Base-by-base conservation (phyloP, 2,888 invertebrate species). In the Phymatocera aterrima region DNA sequence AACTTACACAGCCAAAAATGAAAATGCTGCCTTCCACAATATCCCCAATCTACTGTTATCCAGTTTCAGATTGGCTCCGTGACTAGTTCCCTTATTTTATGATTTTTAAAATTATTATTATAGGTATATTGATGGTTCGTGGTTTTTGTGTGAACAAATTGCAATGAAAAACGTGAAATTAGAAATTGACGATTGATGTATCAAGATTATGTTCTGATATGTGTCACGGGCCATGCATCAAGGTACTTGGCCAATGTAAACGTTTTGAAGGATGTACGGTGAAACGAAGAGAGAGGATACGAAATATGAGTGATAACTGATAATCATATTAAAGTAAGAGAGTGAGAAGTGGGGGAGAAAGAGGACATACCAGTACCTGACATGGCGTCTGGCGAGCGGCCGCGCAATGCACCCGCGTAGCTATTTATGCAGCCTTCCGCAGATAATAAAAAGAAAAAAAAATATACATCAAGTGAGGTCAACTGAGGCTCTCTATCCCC, bases 391-490 rank as follows among this genome's bases (percentile, higher is more conserved):
- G 94, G 93, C 92, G 95, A 94, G 88, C 95, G 94, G 91, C 97
- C 97, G 92, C 96, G 96, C 92, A 97, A 94, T 92, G 96, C 96
- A 92, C 96, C 95, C 92, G 97, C 97, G 95, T 97, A 97, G 93
- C 96, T 94, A 93, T 93, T 93, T 93, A 89, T 89, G 90, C 88
- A 90, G 90, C 88, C 90, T 90, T 90, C 88, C 85, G 87, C 87
- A 86, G 88, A 85, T 84, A 89, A 87, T 89, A 90, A 88, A 90
- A 88, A 90, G 88, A 89, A 89, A 89, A 87, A 87, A 88, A 85
- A 85, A 85, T 54, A 75, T 87, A 88, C 86, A 87, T 89, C 89
- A 89, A 88, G 87, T 88, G 84, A 89, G 84, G 84, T 89, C 84
- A 84, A 83, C 84, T 83, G 78, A 75, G 40, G 75, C 57, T 82